Evolutionary conservation across 1,140 invertebrate species (phyloP).

Genomic region (Ostrea denselamellosa): DNA sequence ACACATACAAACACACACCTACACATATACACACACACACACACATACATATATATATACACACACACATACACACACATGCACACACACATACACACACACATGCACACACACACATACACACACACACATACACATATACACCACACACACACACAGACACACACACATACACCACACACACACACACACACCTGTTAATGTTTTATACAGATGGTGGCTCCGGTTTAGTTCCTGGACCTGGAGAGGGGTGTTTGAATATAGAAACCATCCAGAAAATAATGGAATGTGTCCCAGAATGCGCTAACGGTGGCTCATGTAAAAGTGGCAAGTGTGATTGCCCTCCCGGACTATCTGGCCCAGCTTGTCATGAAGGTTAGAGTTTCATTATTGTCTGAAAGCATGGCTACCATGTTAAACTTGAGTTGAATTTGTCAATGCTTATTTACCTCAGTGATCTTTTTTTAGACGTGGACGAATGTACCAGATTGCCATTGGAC

Average conservation of each 20-base stretch:
- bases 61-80: too few relatives aligned
- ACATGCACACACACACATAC: too few relatives aligned
- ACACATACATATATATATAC: too few relatives aligned
- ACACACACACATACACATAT: too few relatives aligned
- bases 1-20: too few relatives aligned
- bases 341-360: constrained; percentile 56
- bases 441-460: background rate
- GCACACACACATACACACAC: too few relatives aligned
- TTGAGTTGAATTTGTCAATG: background rate
- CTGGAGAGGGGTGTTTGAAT: background rate
- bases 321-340: constrained; percentile 49
- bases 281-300: constrained; percentile 55
- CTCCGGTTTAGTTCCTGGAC: background rate
- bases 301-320: constrained; percentile 59
- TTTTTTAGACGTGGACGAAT: constrained; percentile 87
- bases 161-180: too few relatives aligned
- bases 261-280: background rate
- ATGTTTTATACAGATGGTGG: background rate
- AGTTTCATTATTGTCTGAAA: background rate
- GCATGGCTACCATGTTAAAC: background rate
- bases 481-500: constrained; percentile 81
- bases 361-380: constrained; percentile 56
- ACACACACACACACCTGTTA: too few relatives aligned
- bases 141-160: too few relatives aligned
- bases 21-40: too few relatives aligned